phyloP scores from a whole-genome alignment of 2,888 invertebrate genomes.

The Sarcophaga rosellei region DNA sequence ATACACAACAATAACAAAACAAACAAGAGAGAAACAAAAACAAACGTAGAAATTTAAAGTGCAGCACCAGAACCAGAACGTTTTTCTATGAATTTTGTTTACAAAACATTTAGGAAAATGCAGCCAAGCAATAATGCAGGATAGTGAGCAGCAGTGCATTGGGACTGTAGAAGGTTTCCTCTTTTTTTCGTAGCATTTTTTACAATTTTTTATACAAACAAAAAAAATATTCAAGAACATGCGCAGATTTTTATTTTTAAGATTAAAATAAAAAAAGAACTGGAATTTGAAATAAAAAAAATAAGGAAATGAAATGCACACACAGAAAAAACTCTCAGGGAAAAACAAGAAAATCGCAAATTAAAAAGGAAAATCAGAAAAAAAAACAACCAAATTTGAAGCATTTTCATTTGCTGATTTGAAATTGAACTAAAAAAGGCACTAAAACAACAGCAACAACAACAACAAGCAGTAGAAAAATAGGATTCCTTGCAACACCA shows the following conservation, averaged over 20 bases:
- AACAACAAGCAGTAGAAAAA: constrained; percentile 51
- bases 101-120: constrained; percentile 66
- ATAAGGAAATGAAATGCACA: constrained; percentile 74
- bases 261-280: constrained; percentile 34
- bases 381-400: constrained; percentile 77
- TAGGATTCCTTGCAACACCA: constrained; percentile 72
- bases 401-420: constrained; percentile 79
- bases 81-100: constrained; percentile 47
- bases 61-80: constrained; percentile 32
- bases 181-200: constrained; percentile 18
- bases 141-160: constrained; percentile 39
- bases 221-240: constrained; percentile 62
- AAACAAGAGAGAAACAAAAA: constrained; percentile 9
- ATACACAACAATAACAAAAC: neutral
- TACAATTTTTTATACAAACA: constrained; percentile 37
- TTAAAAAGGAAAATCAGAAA: constrained; percentile 71
- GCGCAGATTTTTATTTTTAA: constrained; percentile 62
- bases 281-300: constrained; percentile 66
- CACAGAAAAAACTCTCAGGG: neutral
- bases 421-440: constrained; percentile 50
- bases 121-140: constrained; percentile 31
- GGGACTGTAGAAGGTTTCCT: neutral
- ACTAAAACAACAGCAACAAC: constrained; percentile 48
- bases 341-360: constrained; percentile 43
- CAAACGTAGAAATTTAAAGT: neutral